Evolutionary conservation across 2,888 invertebrate species (phyloP).

Genomic region (Halocaridina rubra): DNA sequence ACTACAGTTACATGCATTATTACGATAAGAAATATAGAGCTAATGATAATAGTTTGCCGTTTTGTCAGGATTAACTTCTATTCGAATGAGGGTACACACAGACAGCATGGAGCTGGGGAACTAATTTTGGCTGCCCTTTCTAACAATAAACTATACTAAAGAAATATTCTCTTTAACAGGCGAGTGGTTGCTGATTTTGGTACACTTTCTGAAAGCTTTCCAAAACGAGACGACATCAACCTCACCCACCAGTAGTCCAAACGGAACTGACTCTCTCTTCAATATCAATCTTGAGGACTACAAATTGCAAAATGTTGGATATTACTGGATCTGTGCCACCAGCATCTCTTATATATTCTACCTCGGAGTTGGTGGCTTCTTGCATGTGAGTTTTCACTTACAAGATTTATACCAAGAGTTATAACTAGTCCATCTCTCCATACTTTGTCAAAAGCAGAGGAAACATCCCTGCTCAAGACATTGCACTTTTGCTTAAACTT

Average conservation of each 20-base stretch:
- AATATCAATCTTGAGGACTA: constrained; percentile 65
- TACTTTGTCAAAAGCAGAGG: too few relatives aligned
- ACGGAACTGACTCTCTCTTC: background rate
- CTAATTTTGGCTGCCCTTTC: too few relatives aligned
- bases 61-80: too few relatives aligned
- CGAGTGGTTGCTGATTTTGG: constrained; percentile 77
- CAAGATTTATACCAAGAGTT: too few relatives aligned
- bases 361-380: constrained; percentile 76
- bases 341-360: constrained; percentile 74
- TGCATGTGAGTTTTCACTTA: constrained; percentile 78
- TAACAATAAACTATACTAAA: background rate
- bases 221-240: background rate
- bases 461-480: too few relatives aligned
- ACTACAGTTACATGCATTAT: too few relatives aligned
- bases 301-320: constrained; percentile 72
- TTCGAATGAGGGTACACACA: too few relatives aligned
- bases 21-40: too few relatives aligned
- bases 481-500: too few relatives aligned
- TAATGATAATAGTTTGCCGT: too few relatives aligned
- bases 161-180: constrained; percentile 70
- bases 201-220: constrained; percentile 75
- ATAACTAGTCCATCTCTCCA: too few relatives aligned
- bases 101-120: too few relatives aligned
- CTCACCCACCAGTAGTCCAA: background rate
- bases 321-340: constrained; percentile 72